Base-by-base conservation (phyloP, 2,888 invertebrate genomes). In the Limenitis camilla region DNA sequence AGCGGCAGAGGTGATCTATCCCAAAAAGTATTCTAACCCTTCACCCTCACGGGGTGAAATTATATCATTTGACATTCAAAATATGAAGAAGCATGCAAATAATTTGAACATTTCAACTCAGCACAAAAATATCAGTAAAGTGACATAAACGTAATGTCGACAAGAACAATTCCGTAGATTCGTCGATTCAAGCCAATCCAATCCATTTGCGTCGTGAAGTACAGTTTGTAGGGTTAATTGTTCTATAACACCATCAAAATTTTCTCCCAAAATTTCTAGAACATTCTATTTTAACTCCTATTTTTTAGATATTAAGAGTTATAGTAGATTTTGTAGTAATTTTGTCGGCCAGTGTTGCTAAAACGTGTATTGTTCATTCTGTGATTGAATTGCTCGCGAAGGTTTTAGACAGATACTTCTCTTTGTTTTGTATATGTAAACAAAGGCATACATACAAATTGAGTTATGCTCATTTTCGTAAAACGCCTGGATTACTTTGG, bases 171-270 rank as follows among this genome's bases (percentile, higher is more conserved):
- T 62, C 61, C 55, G 59, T 56, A 65, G 68, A 74, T 71, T 61
- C 68, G 71, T 61, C 68, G 71, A 75, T 77, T 69, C 69, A 74
- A 76, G 72, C 72, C 81, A 76, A 81, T 76, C 82, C 81, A 82
- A 83, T 84, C 83, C 84, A 84, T 84, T 84, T 83, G 79, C 76
- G 75, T 76, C 78, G 76, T 74, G 72, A 74, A 74, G 68, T 74
- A 69, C 71, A 71, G 76, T 76, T 74, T 72, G 72, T 70, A 65
- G 72, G 71, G 77, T 83, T 83, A 82, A 83, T 83, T 83, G 81
- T 80, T 68, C 59, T 58, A 66, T 59, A 59, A 66, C 78, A 57
- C 70, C 70, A 39, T 19, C 59, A 61, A 57, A 30, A 29, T 50
- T 50, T 53, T 44, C 55, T 29, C 40, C 9, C 8, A 4, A 1